Evolutionary conservation across 2,113 vertebrate species (phyloP).

Genomic region (Blennius ocellaris): DNA sequence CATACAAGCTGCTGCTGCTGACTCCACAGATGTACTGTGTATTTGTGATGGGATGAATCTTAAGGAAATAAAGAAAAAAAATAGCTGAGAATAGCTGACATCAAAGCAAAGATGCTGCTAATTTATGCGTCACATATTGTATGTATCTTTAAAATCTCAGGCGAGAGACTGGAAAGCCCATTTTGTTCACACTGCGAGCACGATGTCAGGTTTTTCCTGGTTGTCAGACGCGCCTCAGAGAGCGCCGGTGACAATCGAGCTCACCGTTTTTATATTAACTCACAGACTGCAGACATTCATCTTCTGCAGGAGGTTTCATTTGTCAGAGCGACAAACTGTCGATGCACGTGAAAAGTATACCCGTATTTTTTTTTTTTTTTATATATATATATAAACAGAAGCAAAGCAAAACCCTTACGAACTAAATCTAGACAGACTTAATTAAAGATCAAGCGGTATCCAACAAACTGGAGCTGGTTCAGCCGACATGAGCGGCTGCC

Average conservation of each 20-base stretch:
- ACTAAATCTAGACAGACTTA: neutral
- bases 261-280: conserved; percentile 56
- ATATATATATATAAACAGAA: neutral
- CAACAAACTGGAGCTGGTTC: neutral
- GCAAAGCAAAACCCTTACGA: neutral
- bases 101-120: conserved; percentile 38
- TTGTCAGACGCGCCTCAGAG: conserved; percentile 48
- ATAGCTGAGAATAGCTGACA: neutral
- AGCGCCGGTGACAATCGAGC: conserved; percentile 49
- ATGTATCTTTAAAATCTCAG: conserved; percentile 21
- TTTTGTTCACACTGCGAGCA: neutral
- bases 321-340: neutral
- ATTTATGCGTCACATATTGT: conserved; percentile 36
- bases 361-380: too few relatives aligned
- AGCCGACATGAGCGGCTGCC: neutral
- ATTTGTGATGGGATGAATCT: conserved; percentile 14
- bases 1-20: conserved; percentile 23
- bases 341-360: neutral
- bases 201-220: conserved; percentile 41
- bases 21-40: conserved; percentile 36
- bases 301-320: conserved; percentile 11
- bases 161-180: neutral
- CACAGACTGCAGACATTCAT: conserved; percentile 41
- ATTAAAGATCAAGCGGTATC: neutral
- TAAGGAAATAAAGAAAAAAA: conserved; percentile 4